Percentiles rank a stretch among this genome's conserved stretches.
Conservation (phyloP, 2,797 vertebrate species). For the Gorsachius magnificus region DNA sequence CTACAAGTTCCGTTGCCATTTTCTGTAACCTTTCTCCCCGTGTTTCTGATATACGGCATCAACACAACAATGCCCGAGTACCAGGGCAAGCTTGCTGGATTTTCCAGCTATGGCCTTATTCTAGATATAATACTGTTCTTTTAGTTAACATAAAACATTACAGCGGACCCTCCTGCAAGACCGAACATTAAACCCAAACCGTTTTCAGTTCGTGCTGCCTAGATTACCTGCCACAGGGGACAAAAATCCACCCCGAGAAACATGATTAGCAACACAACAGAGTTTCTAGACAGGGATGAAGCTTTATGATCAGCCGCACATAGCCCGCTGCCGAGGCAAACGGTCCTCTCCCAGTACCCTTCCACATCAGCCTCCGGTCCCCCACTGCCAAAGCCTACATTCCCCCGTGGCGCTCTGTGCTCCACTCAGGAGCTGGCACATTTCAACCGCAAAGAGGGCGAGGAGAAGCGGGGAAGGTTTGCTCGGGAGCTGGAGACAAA, state of each 20-base stretch:
- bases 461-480: too few relatives aligned
- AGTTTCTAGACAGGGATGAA: background rate
- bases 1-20: background rate
- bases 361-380: background rate
- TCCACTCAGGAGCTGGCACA: too few relatives aligned
- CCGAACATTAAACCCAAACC: background rate
- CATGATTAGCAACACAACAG: background rate
- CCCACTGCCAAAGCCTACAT: background rate
- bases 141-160: background rate
- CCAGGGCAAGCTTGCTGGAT: background rate
- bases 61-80: background rate
- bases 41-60: background rate
- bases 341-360: background rate
- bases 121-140: background rate
- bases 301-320: background rate
- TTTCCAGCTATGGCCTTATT: background rate
- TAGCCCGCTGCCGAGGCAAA: background rate
- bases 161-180: background rate
- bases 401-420: too few relatives aligned
- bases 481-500: too few relatives aligned
- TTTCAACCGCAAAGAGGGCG: too few relatives aligned
- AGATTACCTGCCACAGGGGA: background rate
- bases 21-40: background rate
- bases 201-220: background rate
- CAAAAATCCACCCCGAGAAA: background rate